Conservation (phyloP, 2,888 invertebrate genomes). For the Drosophila lutescens region DNA sequence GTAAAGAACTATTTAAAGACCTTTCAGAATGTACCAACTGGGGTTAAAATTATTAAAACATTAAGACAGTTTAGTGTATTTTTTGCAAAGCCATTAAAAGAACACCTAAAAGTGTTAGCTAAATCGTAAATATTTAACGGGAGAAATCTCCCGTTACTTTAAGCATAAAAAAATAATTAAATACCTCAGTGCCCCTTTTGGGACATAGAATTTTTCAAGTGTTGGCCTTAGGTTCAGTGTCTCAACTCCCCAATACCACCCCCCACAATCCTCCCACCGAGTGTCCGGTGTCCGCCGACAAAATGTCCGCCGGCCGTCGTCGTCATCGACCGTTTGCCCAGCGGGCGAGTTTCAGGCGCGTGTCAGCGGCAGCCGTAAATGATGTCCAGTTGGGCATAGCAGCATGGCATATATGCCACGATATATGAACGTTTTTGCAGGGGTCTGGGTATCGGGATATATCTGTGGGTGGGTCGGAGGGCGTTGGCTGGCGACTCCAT, state of each 20-base stretch:
- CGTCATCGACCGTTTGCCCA: slow-evolving; percentile 52
- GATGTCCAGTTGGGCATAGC: slow-evolving; percentile 62
- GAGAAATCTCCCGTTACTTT: no score
- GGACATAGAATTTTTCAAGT: background rate
- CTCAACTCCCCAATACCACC: background rate
- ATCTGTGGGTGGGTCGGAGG: slow-evolving; percentile 55
- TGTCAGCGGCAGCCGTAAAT: slow-evolving; percentile 73
- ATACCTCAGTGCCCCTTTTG: background rate
- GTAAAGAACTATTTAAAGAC: no score
- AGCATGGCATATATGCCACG: slow-evolving; percentile 10
- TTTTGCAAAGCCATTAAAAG: no score
- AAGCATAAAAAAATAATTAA: no score
- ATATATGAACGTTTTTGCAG: slow-evolving; percentile 1
- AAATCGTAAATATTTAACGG: no score
- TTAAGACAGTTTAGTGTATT: no score
- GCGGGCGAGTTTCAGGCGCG: slow-evolving; percentile 67
- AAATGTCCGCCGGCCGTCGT: slow-evolving; percentile 48
- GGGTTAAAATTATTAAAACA: no score
- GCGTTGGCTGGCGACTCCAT: slow-evolving; percentile 63
- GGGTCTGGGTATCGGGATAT: slow-evolving; percentile 15
- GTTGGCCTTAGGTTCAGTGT: background rate
- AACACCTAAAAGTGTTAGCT: no score
- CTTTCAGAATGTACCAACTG: no score
- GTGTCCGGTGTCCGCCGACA: slow-evolving; percentile 47
- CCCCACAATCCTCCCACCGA: slow-evolving; percentile 9